Evolutionary conservation across 2,888 invertebrate species (phyloP), one percentile per base, ranked within the genome.

Genomic region (Scelioninae gen. 1): DNA sequence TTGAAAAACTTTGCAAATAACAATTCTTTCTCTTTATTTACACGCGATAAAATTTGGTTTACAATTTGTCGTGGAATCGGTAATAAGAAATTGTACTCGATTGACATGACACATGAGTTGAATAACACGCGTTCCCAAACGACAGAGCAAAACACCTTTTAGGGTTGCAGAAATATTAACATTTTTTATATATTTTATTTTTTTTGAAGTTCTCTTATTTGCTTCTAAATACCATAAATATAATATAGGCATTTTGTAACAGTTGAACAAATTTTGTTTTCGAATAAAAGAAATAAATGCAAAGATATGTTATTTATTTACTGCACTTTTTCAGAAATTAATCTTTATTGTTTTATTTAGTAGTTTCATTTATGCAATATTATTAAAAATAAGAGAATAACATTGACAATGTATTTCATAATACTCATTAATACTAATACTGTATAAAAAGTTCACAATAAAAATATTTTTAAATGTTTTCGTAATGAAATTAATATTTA

Each of bases 1-100:
- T 77, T 82, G 49, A 65, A 76, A 72, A 62, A 66, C 10, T 66
- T 72, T 72, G 76, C 82, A 82, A 82, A 76, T 65, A 75, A 77
- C 62, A 74, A 69, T 63, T 9, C 8, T 72, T 11, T 68, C 58
- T 78, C 13, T 58, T 69, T 83, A 79, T 83, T 53, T 83, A 83
- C 75, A 83, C 11, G 2, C 53, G 78, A 43, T 74, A 15, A 62
- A 74, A 23, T 68, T 74, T 69, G 74, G 71, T 82, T 76, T 53
- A 51, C 31, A 62, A 62, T 45, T 68, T 43, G 49, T 45, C 40
- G 58, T 63, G 34, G 60, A 71, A 55, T 56, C 9, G 32, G 15
- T 58, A 47, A 0, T 31, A 29, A 11, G 23, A 60, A 60, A 7
- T 77, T 77, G 47, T 78, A 63, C 49, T 69, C 56, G 32, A 40